These are phyloP conservation scores for Apaloderma vittatum DNA, from an alignment of 2,113 vertebrate genomes.

Conservation along the genomic window DNA sequence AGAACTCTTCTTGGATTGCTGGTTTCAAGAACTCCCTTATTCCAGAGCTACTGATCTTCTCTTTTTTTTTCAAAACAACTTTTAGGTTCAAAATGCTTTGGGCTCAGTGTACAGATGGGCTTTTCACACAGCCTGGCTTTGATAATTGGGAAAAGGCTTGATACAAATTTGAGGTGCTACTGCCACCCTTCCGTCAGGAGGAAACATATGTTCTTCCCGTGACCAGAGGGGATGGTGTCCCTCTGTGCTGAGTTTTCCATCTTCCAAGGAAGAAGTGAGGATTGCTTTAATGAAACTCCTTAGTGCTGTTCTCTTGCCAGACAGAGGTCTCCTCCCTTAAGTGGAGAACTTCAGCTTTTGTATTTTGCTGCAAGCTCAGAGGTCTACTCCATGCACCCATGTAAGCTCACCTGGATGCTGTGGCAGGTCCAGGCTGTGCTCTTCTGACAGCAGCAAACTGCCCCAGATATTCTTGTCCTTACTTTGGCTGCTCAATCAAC, in stretches of 20 bases:
- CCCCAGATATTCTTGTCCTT: background rate
- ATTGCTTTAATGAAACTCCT: background rate
- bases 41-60: background rate
- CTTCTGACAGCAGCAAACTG: background rate
- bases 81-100: background rate
- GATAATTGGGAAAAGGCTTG: background rate
- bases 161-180: background rate
- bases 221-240: background rate
- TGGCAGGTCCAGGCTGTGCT: background rate
- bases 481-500: background rate
- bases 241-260: background rate
- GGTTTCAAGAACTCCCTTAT: background rate
- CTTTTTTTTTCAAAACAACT: background rate
- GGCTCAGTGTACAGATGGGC: background rate
- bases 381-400: background rate
- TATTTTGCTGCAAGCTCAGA: background rate
- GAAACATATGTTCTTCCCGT: background rate
- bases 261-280: background rate
- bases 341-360: background rate
- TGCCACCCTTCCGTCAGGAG: background rate
- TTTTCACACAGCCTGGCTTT: background rate
- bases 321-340: background rate
- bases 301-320: background rate
- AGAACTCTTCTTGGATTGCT: background rate
- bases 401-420: background rate